Evolutionary conservation across 2,797 vertebrate species (phyloP), one percentile per base, ranked within the genome.

Genomic region (Cyprinella venusta): DNA sequence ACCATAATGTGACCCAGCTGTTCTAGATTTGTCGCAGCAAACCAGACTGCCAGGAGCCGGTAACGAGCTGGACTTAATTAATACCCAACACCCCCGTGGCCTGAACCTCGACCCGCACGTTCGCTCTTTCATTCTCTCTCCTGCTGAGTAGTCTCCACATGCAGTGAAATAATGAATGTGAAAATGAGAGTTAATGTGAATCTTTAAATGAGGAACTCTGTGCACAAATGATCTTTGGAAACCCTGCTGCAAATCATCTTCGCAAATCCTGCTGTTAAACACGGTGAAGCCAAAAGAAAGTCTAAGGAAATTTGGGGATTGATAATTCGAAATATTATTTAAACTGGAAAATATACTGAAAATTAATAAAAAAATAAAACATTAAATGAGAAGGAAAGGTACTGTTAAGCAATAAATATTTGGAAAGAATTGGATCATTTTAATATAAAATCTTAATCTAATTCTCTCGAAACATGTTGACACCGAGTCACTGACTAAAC

Each of bases 11-110:
- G 54, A 81, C 74, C 82, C 89, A 83, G 85, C 84, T 88, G 85
- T 83, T 85, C 6, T 21, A 38, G 69, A 79, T 81, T 83, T 79
- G 78, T 82, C 77, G 50, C 67, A 80, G 67, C 84, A 69, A 85
- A 69, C 80, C 86, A 90, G 89, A 90, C 86, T 86, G 85, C 78
- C 77, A 88, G 89, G 85, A 90, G 87, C 87, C 85, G 36, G 67
- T 78, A 78, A 84, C 30, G 56, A 90, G 84, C 76, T 83, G 82
- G 80, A 83, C 85, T 89, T 89, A 86, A 89, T 86, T 88, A 88
- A 86, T 87, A 79, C 64, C 84, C 85, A 84, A 83, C 78, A 81
- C 74, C 77, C 76, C 79, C 69, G 68, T 86, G 79, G 81, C 77
- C 82, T 71, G 80, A 88, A 84, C 81, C 79, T 88, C 72, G 79